Percentiles rank a stretch among this genome's conserved stretches.
Evolutionary conservation across 2,113 vertebrate genomes (phyloP).

Genomic region (Alouatta palliata): DNA sequence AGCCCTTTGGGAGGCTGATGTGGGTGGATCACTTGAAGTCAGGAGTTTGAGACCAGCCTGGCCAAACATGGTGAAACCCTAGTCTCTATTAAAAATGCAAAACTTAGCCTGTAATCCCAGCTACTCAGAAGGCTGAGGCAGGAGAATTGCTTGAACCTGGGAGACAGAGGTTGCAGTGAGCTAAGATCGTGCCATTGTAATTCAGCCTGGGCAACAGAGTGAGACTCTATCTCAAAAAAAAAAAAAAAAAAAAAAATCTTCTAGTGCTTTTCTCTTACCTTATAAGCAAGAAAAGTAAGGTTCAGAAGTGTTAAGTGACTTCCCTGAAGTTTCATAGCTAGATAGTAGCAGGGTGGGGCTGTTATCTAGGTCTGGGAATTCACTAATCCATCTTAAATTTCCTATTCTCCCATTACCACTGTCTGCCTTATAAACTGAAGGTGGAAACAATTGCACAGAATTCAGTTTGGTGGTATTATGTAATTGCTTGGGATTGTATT

Average conservation of each 20-base stretch:
- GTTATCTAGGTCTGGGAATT: neutral
- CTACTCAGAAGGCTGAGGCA: no score
- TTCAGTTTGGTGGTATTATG: neutral
- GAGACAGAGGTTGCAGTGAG: no score
- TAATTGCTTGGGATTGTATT: neutral
- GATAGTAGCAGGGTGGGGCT: neutral
- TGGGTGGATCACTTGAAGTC: no score
- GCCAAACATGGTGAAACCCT: no score
- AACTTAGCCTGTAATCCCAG: no score
- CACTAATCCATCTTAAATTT: neutral
- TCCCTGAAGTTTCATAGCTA: neutral
- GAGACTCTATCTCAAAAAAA: no score
- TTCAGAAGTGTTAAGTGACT: neutral
- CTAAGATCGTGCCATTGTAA: no score
- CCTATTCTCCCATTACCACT: neutral
- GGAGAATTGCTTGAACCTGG: no score
- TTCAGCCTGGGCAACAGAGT: no score
- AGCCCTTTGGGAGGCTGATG: no score
- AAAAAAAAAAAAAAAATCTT: neutral
- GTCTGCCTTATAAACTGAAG: neutral
- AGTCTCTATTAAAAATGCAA: no score
- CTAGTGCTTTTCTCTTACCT: neutral
- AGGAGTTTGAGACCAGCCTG: no score
- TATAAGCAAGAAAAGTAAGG: neutral
- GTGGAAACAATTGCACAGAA: neutral